Evolutionary conservation across 2,113 vertebrate genomes (phyloP).

Genomic region (Sorex araneus): DNA sequence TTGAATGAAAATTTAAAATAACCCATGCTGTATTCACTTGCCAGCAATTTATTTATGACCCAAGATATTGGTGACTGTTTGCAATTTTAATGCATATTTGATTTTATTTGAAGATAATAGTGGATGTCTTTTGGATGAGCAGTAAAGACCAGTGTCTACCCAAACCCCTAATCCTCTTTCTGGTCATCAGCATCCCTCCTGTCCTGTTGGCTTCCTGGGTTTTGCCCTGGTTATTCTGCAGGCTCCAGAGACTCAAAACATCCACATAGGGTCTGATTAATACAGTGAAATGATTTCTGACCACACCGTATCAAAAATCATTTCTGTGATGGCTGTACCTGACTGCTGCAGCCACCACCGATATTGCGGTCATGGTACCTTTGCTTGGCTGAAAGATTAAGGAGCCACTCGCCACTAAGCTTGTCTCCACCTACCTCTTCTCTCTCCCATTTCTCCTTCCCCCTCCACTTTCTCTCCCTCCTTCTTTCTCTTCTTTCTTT

Average conservation of each 20-base stretch:
- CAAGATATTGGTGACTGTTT: neutral
- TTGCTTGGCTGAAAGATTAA: neutral
- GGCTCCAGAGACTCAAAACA: neutral
- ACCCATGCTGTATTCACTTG: neutral
- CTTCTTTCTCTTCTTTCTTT: too few species aligned
- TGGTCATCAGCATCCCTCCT: fast-evolving
- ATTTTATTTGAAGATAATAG: neutral
- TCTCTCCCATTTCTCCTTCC: too few species aligned
- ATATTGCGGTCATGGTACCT: neutral
- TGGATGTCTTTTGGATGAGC: neutral
- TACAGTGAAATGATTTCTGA: neutral
- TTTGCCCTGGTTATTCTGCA: neutral
- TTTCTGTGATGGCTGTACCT: neutral
- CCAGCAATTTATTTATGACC: neutral
- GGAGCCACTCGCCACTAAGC: too few species aligned
- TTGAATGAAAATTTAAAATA: neutral
- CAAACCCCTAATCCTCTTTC: neutral
- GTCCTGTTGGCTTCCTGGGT: neutral
- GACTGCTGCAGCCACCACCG: too few species aligned
- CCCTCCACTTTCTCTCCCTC: too few species aligned
- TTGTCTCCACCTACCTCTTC: neutral
- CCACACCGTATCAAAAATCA: fast-evolving
- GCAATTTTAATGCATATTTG: neutral
- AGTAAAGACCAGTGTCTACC: neutral
- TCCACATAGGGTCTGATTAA: neutral